Percentiles rank a stretch among this genome's conserved stretches.
phyloP scores from a whole-genome alignment of 2,113 vertebrate genomes.

The Pygoscelis adeliae region DNA sequence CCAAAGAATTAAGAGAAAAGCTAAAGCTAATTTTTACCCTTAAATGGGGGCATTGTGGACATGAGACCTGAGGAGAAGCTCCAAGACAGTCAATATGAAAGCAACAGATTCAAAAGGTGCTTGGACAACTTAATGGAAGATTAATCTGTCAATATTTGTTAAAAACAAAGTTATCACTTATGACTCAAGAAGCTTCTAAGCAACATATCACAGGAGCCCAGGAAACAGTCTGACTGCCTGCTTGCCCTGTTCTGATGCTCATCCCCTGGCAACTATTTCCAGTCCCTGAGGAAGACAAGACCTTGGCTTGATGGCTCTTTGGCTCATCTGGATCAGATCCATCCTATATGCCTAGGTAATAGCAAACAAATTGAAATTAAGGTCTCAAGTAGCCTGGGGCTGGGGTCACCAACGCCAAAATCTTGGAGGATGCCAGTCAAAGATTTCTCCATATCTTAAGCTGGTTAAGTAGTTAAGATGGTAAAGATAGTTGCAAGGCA shows the following conservation, averaged over 20 bases:
- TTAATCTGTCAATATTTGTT: conserved; percentile 28
- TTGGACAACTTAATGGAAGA: conserved; percentile 21
- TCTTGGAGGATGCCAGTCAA: neutral
- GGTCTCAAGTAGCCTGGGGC: neutral
- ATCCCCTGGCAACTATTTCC: neutral
- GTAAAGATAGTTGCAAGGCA: neutral
- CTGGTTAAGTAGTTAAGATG: neutral
- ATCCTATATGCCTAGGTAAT: neutral
- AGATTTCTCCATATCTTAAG: neutral
- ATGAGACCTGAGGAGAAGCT: neutral
- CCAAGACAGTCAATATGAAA: neutral
- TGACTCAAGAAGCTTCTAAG: neutral
- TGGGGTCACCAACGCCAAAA: neutral
- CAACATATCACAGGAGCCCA: neutral
- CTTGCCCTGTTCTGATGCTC: neutral
- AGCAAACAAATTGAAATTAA: neutral
- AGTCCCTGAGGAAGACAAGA: neutral
- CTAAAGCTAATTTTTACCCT: neutral
- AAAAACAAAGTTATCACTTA: conserved; percentile 10
- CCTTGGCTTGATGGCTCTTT: neutral
- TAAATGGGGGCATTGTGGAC: neutral
- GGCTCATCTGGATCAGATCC: neutral
- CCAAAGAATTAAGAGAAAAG: neutral
- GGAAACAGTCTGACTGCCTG: neutral
- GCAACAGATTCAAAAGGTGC: neutral